Base-by-base conservation (phyloP, 2,888 invertebrate genomes). In the Microchrysa polita region DNA sequence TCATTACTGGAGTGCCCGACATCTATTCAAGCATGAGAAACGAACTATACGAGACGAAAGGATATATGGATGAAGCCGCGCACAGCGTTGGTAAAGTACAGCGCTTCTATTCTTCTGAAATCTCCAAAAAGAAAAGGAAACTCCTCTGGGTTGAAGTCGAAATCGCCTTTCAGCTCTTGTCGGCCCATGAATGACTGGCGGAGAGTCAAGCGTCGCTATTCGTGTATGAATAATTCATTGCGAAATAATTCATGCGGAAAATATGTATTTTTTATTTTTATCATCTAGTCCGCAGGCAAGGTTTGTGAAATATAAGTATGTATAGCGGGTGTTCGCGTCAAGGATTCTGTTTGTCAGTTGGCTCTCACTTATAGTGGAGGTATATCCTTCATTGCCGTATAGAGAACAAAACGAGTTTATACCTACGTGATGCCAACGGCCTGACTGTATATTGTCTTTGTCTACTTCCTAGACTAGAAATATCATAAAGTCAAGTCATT, bases 191-290 rank as follows among this genome's bases (percentile, higher is more conserved):
- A 48, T 48, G 48, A 34, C 27, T 34, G 27, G 27, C 2, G 27
- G 27, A 67, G 67, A 40, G n/a, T 34, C 57, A 48, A 48, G 48
- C 48, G 48, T 48, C 48, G 27, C 48, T 53, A 55, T 57, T 65
- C 55, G 27, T 34, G 27, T 67, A 73, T 73, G 73, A 73, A 73
- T 73, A 73, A 73, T 73, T 73, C 73, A 73, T 67, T 73, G 73
- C 48, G 67, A 73, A 73, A 73, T 73, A 73, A 73, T 73, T 73
- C 73, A 73, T 67, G 67, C 67, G 73, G 23, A 67, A 73, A 73
- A 73, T 73, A 57, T 73, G 59, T 73, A 57, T 67, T 59, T 67
- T 73, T 67, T 67, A 55, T 40, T 57, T 52, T 61, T 23, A 42
- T 20, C 48, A 48, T 48, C 2, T 48, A n/a, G 48, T 12, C 48